phyloP scores from a whole-genome alignment of 2,113 vertebrate genomes.

The Malurus elegans region DNA sequence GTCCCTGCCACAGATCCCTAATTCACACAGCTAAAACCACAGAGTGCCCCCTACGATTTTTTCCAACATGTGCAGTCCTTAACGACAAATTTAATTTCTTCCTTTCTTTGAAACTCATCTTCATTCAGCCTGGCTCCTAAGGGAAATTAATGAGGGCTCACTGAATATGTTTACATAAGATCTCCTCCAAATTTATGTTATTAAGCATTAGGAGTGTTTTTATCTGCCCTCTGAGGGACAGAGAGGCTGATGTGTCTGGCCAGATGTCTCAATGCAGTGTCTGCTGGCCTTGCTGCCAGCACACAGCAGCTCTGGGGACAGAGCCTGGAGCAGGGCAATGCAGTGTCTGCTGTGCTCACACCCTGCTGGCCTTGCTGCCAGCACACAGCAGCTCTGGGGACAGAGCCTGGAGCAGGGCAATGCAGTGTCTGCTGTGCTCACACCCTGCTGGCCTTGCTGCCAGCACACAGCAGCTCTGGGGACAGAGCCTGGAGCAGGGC shows the following conservation, averaged over 20 bases:
- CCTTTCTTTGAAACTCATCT: conserved; percentile 32
- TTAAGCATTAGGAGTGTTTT: conserved; percentile 32
- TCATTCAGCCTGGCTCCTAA: conserved; percentile 31
- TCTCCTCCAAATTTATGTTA: conserved; percentile 22
- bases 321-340: not conserved
- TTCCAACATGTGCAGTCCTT: conserved; percentile 3
- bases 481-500: not conserved
- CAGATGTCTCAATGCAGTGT: not conserved
- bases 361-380: too few species aligned
- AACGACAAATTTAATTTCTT: conserved; percentile 16
- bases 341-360: too few species aligned
- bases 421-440: too few species aligned
- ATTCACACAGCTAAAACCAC: not conserved
- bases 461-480: not conserved
- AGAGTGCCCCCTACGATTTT: not conserved
- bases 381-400: too few species aligned
- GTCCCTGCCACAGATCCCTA: not conserved
- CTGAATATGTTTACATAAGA: conserved; percentile 53
- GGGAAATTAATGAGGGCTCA: conserved; percentile 43
- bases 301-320: not conserved
- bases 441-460: not conserved
- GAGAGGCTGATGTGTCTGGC: not conserved
- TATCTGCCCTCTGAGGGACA: not conserved
- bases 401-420: too few species aligned
- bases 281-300: not conserved